Percentiles rank a stretch among this genome's conserved stretches.
Conservation (phyloP, 2,797 vertebrate species). For the Hyperoplus immaculatus region DNA sequence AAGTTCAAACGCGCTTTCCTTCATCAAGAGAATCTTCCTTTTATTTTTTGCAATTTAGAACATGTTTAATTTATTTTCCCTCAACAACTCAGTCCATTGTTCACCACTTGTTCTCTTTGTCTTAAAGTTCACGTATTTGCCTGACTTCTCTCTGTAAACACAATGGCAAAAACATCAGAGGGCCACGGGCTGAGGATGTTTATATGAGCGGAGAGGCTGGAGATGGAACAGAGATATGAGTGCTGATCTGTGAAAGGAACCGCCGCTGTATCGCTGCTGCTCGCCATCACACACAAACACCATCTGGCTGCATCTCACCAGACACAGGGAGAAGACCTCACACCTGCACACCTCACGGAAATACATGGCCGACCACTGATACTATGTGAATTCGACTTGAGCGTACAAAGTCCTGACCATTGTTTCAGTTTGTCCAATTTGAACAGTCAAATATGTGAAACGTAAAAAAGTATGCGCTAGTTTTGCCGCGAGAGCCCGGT, state of each 20-base stretch:
- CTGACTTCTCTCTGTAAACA: conserved; percentile 84
- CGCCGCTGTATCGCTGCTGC: conserved; percentile 75
- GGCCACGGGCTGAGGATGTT: conserved; percentile 79
- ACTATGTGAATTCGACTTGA: conserved; percentile 3
- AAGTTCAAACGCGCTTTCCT: background rate
- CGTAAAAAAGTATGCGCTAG: background rate
- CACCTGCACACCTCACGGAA: conserved; percentile 72
- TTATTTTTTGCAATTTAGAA: background rate
- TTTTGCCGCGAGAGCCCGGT: background rate
- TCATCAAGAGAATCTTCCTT: background rate
- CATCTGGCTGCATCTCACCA: conserved; percentile 73
- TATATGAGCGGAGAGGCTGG: conserved; percentile 80
- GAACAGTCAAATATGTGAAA: background rate
- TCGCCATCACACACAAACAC: conserved; percentile 82
- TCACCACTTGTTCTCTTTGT: conserved; percentile 72
- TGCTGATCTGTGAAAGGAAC: conserved; percentile 80
- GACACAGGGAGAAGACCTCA: conserved; percentile 65
- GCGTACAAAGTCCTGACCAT: background rate
- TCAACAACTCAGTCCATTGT: conserved; percentile 58
- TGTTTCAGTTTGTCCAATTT: background rate
- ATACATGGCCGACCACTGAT: conserved; percentile 29
- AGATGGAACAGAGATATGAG: conserved; percentile 84
- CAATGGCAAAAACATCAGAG: conserved; percentile 83
- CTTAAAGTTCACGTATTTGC: conserved; percentile 80
- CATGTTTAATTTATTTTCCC: conserved; percentile 16